Evolutionary conservation across 2,113 vertebrate genomes (phyloP).

Genomic region (Heliornis fulica): DNA sequence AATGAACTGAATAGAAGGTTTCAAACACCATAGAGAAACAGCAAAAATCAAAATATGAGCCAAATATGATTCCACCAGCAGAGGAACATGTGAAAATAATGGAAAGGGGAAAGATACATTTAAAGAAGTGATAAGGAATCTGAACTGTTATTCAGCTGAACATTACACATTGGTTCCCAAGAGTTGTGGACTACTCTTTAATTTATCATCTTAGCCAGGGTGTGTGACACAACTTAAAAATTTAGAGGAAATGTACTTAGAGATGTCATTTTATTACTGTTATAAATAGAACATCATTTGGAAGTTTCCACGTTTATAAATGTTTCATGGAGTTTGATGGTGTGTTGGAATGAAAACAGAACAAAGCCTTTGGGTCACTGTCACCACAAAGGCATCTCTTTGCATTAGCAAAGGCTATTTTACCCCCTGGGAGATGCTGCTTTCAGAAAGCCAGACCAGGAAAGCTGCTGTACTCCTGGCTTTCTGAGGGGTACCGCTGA

Average conservation of each 20-base stretch:
- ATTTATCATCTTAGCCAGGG: background rate
- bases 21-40: background rate
- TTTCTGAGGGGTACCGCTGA: background rate
- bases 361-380: background rate
- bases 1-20: background rate
- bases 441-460: background rate
- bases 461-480: background rate
- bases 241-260: conserved; percentile 7
- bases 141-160: background rate
- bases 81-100: background rate
- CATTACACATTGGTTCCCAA: background rate
- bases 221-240: conserved; percentile 14
- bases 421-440: background rate
- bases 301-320: conserved; percentile 5
- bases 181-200: background rate
- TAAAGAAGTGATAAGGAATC: background rate
- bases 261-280: conserved; percentile 11
- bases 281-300: conserved; percentile 19
- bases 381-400: background rate
- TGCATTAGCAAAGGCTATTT: background rate
- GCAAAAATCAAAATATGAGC: background rate
- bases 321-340: background rate
- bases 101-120: background rate
- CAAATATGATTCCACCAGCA: background rate
- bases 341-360: conserved; percentile 7